Evolutionary conservation across 2,888 invertebrate species (phyloP), one percentile per base, ranked within the genome.

Genomic region (Hypomecis atomaria): DNA sequence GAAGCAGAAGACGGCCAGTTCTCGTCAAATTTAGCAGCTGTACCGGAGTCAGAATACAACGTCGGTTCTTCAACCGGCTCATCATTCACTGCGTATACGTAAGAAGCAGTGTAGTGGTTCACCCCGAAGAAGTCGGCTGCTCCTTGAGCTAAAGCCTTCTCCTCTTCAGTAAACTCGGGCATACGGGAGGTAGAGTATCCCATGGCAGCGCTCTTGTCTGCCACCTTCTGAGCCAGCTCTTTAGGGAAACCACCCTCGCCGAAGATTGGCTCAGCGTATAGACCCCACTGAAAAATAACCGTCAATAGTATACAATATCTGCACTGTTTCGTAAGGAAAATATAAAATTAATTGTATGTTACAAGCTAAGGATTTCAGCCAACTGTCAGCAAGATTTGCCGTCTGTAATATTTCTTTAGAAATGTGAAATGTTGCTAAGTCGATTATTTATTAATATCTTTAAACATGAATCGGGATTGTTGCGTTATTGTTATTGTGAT

Each of bases 41-140:
- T 75, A 55, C 74, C 79, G 9, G 73, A 65, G 61, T 90, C 89
- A 63, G 82, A 80, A 7, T 59, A 40, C 5, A 82, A 3, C 0
- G 85, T 60, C 0, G 72, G 69, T 4, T 50, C 38, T 45, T 69
- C 69, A 3, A 53, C 54, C 8, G 62, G 62, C 6, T 63, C 71
- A 4, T 59, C 43, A 34, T 71, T 61, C 33, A 43, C 10, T 7
- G 84, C 84, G 0, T 85, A 83, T 7, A 85, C 60, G 3, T 81
- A 40, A 0, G 2, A 72, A 0, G 93, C 82, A 0, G 95, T 94
- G 78, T 97, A 97, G 64, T 95, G 94, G 76, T 96, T 96, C 3
- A 97, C 86, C 0, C 96, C 89, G 13, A 89, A 83, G 76, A 90
- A 92, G 66, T 91, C 91, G 0, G 75, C 69, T 0, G 85, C 23